Evolutionary conservation across 2,888 invertebrate genomes (phyloP), one percentile per base, ranked within the genome.

Genomic region (Synanthedon formicaeformis): DNA sequence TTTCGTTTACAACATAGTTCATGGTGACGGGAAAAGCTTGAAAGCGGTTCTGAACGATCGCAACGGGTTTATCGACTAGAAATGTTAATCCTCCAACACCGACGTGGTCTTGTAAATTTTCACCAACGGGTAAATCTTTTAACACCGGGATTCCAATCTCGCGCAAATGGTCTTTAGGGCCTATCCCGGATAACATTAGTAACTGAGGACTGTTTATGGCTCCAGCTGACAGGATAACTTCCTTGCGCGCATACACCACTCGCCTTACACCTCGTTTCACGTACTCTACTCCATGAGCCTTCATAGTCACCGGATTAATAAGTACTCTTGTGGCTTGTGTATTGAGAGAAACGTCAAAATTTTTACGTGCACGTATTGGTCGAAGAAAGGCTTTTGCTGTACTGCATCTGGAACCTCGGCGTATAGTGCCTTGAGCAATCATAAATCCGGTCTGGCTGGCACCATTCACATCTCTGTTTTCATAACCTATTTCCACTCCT

Each of bases 201-300:
- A 98, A 81, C 71, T 98, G 97, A 0, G 98, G 96, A 11, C 94
- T 93, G 71, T 97, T 97, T 34, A 98, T 94, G 0, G 97, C 92
- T 0, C 98, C 98, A 0, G 96, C 96, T 11, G 96, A 93, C 45
- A 98, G 71, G 51, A 98, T 94, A 0, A 98, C 91, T 76, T 96
- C 96, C 64, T 94, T 94, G 52, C 90, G 90, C 0, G 96, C 96
- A 55, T 90, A 83, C 0, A 93, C 92, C 0, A 91, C 83, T 65
- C 92, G 91, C 54, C 90, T 90, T 41, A 89, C 84, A 2, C 95
- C 95, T 60, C 93, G 90, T 59, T 94, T 90, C 1, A 92, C 78
- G 67, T 94, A 96, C 71, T 96, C 94, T 0, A 96, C 94, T 0
- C 94, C 95, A 54, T 91, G 91, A 0, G 94, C 95, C 64, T 91